Conservation (phyloP, 2,113 vertebrate genomes). For the Oophaga pumilio region DNA sequence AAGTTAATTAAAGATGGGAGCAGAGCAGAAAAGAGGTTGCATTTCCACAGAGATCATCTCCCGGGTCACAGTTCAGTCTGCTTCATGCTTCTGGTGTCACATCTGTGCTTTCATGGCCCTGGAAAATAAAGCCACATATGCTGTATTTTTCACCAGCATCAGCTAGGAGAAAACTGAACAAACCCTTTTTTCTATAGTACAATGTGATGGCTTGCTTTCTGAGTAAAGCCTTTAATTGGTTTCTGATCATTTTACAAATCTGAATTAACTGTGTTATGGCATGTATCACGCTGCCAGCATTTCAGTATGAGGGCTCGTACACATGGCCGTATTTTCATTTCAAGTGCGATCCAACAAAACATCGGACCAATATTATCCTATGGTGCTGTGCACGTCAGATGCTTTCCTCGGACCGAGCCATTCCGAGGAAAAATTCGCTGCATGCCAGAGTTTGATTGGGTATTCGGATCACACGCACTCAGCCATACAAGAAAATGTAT, state of each 20-base stretch:
- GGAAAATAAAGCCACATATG: slow-evolving; percentile 17
- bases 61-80: slow-evolving; percentile 12
- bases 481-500: no score
- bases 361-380: no score
- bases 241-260: background rate
- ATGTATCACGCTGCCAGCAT: background rate
- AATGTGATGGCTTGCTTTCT: background rate
- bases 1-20: slow-evolving; percentile 10
- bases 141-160: background rate
- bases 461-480: no score
- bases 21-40: background rate
- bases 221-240: background rate
- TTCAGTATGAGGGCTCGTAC: background rate
- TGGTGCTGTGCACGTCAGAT: no score
- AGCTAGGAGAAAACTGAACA: background rate
- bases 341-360: no score
- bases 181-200: background rate
- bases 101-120: background rate
- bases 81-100: background rate
- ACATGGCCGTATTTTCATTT: no score
- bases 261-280: background rate
- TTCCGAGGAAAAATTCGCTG: no score
- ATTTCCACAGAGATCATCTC: background rate
- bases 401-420: no score
- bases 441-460: no score